Base-by-base conservation (phyloP, 2,888 invertebrate species). In the Lasioglossum lativentre region DNA sequence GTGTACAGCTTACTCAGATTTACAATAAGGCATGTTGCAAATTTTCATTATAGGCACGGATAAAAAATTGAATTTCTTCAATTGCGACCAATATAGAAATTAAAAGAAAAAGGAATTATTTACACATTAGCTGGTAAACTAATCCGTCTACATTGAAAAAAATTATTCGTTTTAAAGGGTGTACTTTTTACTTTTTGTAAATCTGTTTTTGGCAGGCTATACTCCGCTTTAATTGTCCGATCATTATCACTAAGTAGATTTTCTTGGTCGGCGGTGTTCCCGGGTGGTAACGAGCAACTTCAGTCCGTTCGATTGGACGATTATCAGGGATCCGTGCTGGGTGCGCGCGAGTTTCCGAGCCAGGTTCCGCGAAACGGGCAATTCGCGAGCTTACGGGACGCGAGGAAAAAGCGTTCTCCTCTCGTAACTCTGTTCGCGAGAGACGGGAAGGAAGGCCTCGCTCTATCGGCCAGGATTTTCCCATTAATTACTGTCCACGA, bases 401-500 rank as follows among this genome's bases (percentile, higher is more conserved):
- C 42, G 80, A 86, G 86, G 86, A 88, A 88, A 86, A 88, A 88
- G 84, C 77, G 72, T 63, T 34, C 74, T 77, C 80, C 78, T 82
- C 83, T 82, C 83, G 88, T 78, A 88, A 86, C 80, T 86, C 78
- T 12, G 30, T 23, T 42, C 73, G 10, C 66, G n/a, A 45, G 80
- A 79, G 84, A 75, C 82, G 40, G 88, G 84, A 86, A 80, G 76
- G 88, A 68, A 82, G 42, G 80, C 59, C 80, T 66, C 76, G 30
- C 79, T 83, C 76, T 56, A 75, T 83, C 85, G 81, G 38, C 75
- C 27, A 30, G 42, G 84, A 86, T 86, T 88, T 88, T 84, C 76
- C 80, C 88, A 88, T 88, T 88, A 88, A 88, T 88, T 88, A 88
- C 86, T 75, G 83, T 84, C 71, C 66, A 52, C 71, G 70, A 38